phyloP scores from a whole-genome alignment of 2,113 vertebrate species.

The Carassius gibelio region DNA sequence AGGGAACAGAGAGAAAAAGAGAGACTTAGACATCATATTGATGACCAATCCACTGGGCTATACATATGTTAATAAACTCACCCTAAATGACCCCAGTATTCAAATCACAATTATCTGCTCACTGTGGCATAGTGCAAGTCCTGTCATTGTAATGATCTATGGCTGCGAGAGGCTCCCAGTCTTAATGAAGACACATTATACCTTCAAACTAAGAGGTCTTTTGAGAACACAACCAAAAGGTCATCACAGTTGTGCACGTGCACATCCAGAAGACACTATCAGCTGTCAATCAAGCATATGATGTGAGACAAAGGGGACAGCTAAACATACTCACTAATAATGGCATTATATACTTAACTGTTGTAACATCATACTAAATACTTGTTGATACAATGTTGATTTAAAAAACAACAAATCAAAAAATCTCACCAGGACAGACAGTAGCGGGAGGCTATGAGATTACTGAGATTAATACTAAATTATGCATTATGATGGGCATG shows the following conservation, averaged over 20 bases:
- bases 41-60: constrained; percentile 47
- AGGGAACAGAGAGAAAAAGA: background rate
- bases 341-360: constrained; percentile 20
- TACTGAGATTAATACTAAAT: no score
- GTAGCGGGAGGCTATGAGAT: no score
- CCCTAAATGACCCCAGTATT: constrained; percentile 67
- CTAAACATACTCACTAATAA: constrained; percentile 28
- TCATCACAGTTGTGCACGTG: constrained; percentile 45
- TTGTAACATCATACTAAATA: no score
- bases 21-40: background rate
- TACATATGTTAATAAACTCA: constrained; percentile 72
- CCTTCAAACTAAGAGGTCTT: constrained; percentile 49
- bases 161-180: constrained; percentile 53
- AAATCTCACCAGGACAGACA: no score
- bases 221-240: constrained; percentile 42
- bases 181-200: constrained; percentile 66
- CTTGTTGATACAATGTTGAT: no score
- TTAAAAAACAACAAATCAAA: no score
- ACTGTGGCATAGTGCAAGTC: constrained; percentile 63
- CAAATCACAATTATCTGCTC: constrained; percentile 71
- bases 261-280: constrained; percentile 68
- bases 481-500: no score
- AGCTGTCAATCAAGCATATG: constrained; percentile 69
- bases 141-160: constrained; percentile 73
- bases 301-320: no score